Evolutionary conservation across 2,113 vertebrate genomes (phyloP).

Genomic region (Aspidoscelis tigris): DNA sequence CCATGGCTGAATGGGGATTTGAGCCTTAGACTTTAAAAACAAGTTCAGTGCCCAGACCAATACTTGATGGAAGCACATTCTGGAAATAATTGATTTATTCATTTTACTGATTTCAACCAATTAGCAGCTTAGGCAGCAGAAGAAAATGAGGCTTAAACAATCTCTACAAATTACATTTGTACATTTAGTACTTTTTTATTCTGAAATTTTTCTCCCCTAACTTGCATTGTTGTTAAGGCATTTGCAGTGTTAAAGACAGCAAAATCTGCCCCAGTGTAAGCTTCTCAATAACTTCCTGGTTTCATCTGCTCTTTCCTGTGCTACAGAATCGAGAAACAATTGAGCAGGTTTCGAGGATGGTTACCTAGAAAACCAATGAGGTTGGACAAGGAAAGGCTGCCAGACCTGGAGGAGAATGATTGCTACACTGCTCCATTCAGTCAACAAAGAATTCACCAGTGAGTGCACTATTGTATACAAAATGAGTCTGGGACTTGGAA

Average conservation of each 20-base stretch:
- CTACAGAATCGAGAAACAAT: slow-evolving; percentile 92
- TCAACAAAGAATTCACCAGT: slow-evolving; percentile 95
- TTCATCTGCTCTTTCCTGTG: slow-evolving; percentile 68
- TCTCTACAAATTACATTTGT: neutral
- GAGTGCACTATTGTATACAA: slow-evolving; percentile 62
- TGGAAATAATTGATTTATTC: neutral
- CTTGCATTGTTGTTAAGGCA: neutral
- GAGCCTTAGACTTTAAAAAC: no score
- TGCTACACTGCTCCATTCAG: slow-evolving; percentile 97
- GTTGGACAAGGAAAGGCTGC: slow-evolving; percentile 88
- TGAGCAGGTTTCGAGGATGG: slow-evolving; percentile 94
- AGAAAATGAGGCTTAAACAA: neutral
- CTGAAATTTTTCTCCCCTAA: neutral
- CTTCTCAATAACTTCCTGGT: slow-evolving; percentile 34
- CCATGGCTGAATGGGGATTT: no score
- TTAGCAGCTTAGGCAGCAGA: neutral
- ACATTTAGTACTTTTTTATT: no score
- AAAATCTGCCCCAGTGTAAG: neutral
- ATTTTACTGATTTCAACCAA: neutral
- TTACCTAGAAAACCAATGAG: slow-evolving; percentile 94
- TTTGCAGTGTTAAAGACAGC: neutral
- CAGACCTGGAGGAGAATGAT: slow-evolving; percentile 94
- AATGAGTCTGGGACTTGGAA: slow-evolving; percentile 24
- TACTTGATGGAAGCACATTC: neutral
- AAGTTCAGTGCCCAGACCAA: no score